Evolutionary conservation across 2,113 vertebrate genomes (phyloP), one percentile per base, ranked within the genome.

Genomic region (Blennius ocellaris): DNA sequence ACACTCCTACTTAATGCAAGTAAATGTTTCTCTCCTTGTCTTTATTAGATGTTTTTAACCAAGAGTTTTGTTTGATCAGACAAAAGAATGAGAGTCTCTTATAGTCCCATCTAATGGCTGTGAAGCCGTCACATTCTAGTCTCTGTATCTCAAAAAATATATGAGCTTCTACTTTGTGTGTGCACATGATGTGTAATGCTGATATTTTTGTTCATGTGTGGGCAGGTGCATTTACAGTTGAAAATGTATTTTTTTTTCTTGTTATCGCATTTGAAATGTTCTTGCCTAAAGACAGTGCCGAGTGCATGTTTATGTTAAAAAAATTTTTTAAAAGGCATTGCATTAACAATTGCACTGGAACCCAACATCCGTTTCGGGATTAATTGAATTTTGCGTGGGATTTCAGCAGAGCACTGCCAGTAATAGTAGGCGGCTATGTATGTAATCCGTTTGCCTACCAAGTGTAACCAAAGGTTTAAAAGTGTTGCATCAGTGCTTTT

Each of bases 61-160:
- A 8, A 41, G 57, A 40, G 11, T 70, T 74, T 70, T 74, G 39
- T 66, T 65, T 59, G 37, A 69, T 55, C 47, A 56, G 30, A 65
- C 55, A 49, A 3, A 41, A 59, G 38, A 37, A 49, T 7, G 59
- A 9, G 21, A 38, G 12, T 61, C 44, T 61, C 7, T 65, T 14
- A 8, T 41, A 37, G 10, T 66, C 41, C 56, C 30, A 60, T 30
- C 63, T 60, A 39, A 47, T 45, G 30, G 48, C 53, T 43, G 12
- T 52, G 5, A 59, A 64, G 41, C 48, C 57, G 52, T 47, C 16
- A n/a, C 45, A 40, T 44, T n/a, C 38, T 38, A 14, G n/a, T 11
- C 57, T 58, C 11, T 50, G 15, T 6, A 15, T 41, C 45, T 57
- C 4, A 17, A 14, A 51, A 12, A 30, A 8, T 17, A 60, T 49